These are phyloP conservation scores for Rhodeus uyekii DNA, from an alignment of 2,797 vertebrate genomes.

Conservation along the genomic window DNA sequence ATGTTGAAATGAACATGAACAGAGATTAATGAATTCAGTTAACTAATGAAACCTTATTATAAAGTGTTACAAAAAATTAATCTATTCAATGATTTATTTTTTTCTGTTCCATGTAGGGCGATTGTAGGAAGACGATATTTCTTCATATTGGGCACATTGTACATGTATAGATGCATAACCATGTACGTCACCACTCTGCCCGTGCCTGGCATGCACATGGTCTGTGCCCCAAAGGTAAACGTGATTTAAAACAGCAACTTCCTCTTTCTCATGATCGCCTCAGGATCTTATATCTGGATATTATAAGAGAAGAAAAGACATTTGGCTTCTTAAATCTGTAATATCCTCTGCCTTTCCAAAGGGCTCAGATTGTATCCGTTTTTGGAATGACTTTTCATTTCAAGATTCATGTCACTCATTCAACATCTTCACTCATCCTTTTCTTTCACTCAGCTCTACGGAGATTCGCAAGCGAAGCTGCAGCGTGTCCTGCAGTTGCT, in stretches of 20 bases:
- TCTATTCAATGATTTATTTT: not conserved
- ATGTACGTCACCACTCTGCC: constrained; percentile 98
- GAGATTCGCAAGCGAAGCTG: constrained; percentile 91
- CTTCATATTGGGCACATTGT: constrained; percentile 95
- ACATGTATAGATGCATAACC: constrained; percentile 95
- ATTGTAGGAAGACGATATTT: constrained; percentile 93
- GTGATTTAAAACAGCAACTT: constrained; percentile 11
- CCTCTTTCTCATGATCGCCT: not conserved
- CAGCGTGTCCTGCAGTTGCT: constrained; percentile 90
- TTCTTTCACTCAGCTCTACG: constrained; percentile 81
- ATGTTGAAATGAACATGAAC: no score
- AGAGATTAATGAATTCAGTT: no score
- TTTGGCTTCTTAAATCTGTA: constrained; percentile 18
- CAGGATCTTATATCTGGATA: not conserved
- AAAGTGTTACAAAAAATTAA: no score
- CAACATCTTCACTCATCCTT: not conserved
- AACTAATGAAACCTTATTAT: no score
- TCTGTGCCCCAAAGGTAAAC: constrained; percentile 95
- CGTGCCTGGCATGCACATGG: constrained; percentile 95
- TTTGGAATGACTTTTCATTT: not conserved
- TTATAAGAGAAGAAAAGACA: not conserved
- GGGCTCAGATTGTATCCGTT: not conserved
- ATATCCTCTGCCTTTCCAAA: constrained; percentile 8
- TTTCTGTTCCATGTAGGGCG: constrained; percentile 73
- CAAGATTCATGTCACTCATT: not conserved